Percentiles rank a stretch among this genome's conserved stretches.
Evolutionary conservation across 30 jellyfish, hydroid and myxozoan species (phyloP).

Genomic region (Nemopilema nomurai): DNA sequence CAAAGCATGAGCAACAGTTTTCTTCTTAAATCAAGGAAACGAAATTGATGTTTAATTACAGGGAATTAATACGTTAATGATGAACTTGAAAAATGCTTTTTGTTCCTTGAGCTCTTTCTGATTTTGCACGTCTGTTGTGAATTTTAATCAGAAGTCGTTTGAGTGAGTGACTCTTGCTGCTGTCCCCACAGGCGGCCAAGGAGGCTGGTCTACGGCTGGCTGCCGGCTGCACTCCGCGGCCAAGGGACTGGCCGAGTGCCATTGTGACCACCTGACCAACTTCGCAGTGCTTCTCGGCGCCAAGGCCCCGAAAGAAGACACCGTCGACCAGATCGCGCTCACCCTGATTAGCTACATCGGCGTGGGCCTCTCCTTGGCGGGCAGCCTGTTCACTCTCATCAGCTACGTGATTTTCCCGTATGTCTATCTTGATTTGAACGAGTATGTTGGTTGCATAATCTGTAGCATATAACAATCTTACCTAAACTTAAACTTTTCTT

Average conservation of each 20-base stretch:
- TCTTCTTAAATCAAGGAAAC: too few species aligned
- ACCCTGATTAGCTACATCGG: slow-evolving; percentile 82
- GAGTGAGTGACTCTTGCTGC: neutral
- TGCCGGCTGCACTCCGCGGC: slow-evolving; percentile 17
- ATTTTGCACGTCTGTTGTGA: neutral
- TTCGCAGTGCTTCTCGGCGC: slow-evolving; percentile 89
- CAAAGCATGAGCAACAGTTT: too few species aligned
- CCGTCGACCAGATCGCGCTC: slow-evolving; percentile 47
- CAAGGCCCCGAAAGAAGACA: slow-evolving; percentile 25
- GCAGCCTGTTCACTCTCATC: slow-evolving; percentile 76
- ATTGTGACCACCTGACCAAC: slow-evolving; percentile 83
- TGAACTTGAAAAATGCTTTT: neutral
- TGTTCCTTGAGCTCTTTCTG: neutral
- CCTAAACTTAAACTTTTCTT: neutral
- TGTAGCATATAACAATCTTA: slow-evolving; percentile 8
- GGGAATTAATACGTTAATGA: neutral
- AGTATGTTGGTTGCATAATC: slow-evolving; percentile 31
- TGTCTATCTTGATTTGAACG: slow-evolving; percentile 64
- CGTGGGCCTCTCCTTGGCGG: slow-evolving; percentile 79
- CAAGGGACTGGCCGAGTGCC: slow-evolving; percentile 59
- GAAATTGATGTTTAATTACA: too few species aligned
- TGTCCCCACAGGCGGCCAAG: slow-evolving; percentile 8
- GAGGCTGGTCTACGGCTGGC: slow-evolving; percentile 69
- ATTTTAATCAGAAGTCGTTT: neutral
- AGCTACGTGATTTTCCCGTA: slow-evolving; percentile 84